Evolutionary conservation across 1,140 invertebrate species (phyloP).

Genomic region (Drosophila tani): DNA sequence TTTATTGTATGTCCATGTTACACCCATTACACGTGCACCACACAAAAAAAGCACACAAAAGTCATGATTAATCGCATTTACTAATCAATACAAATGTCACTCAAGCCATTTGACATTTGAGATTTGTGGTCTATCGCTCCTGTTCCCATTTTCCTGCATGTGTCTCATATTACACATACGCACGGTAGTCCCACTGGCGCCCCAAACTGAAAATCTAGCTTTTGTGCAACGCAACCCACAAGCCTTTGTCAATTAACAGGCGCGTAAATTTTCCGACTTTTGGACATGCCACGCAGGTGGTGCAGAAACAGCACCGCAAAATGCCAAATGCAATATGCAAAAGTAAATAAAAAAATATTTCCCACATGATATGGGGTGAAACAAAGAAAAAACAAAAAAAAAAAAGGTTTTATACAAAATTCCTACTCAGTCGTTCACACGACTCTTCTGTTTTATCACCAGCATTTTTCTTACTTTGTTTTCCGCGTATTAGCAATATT

Average conservation of each 20-base stretch:
- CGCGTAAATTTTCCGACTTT: conserved; percentile 67
- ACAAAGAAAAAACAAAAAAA: not conserved
- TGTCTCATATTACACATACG: conserved; percentile 72
- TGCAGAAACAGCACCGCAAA: conserved; percentile 1
- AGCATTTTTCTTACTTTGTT: conserved; percentile 35
- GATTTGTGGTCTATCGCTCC: conserved; percentile 71
- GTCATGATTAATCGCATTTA: conserved; percentile 79
- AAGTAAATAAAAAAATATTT: conserved; percentile 28
- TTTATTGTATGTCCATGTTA: conserved; percentile 53
- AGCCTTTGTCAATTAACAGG: conserved; percentile 61
- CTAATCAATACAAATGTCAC: conserved; percentile 82
- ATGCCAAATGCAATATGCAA: conserved; percentile 24
- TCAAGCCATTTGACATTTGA: conserved; percentile 75
- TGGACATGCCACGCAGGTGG: conserved; percentile 43
- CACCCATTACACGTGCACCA: conserved; percentile 35
- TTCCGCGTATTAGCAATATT: conserved; percentile 35
- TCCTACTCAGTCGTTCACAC: conserved; percentile 30
- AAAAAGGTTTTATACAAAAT: conserved; percentile 20
- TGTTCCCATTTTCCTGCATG: conserved; percentile 8
- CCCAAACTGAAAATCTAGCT: conserved; percentile 21
- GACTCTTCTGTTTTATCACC: conserved; percentile 19
- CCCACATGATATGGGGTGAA: conserved; percentile 18
- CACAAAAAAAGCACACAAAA: conserved; percentile 8
- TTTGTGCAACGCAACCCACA: conserved; percentile 27
- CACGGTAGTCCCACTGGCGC: conserved; percentile 62